phyloP scores from a whole-genome alignment of 2,888 invertebrate genomes.

The Spilosoma lubricipeda region DNA sequence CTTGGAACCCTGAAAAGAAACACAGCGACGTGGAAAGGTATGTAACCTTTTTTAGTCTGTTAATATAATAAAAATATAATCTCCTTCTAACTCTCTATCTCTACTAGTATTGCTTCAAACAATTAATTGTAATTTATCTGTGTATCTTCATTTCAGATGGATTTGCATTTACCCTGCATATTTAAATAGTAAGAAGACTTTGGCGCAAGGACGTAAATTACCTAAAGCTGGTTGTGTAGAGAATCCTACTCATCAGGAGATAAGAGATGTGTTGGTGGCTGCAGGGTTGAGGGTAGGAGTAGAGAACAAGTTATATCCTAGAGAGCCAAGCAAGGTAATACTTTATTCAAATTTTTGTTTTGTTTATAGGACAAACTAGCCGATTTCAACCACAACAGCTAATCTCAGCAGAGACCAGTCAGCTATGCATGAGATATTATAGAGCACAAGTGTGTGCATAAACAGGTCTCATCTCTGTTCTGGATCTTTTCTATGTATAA shows the following conservation, averaged over 20 bases:
- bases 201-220: constrained; percentile 95
- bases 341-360: too few relatives aligned
- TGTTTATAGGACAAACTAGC: too few relatives aligned
- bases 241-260: constrained; percentile 98
- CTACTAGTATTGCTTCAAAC: not conserved
- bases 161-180: constrained; percentile 99
- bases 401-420: too few relatives aligned
- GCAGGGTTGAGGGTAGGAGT: constrained; percentile 94
- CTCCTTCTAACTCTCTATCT: not conserved
- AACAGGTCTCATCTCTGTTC: too few relatives aligned
- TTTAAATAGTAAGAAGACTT: constrained; percentile 96
- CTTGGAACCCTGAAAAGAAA: constrained; percentile 91
- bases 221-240: constrained; percentile 95
- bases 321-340: constrained; percentile 93
- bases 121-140: too few relatives aligned
- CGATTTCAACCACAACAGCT: too few relatives aligned
- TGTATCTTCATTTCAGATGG: constrained; percentile 90
- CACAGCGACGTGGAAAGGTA: constrained; percentile 89
- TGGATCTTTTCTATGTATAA: too few relatives aligned
- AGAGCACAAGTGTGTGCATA: too few relatives aligned
- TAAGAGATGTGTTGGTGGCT: constrained; percentile 95
- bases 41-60: constrained; percentile 6
- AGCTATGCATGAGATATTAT: too few relatives aligned
- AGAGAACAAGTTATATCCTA: constrained; percentile 96
- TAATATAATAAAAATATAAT: not conserved